Percentiles rank a stretch among this genome's conserved stretches.
These are phyloP conservation scores for Microdon myrmicae DNA, from an alignment of 2,888 invertebrate genomes.

Conservation along the genomic window DNA sequence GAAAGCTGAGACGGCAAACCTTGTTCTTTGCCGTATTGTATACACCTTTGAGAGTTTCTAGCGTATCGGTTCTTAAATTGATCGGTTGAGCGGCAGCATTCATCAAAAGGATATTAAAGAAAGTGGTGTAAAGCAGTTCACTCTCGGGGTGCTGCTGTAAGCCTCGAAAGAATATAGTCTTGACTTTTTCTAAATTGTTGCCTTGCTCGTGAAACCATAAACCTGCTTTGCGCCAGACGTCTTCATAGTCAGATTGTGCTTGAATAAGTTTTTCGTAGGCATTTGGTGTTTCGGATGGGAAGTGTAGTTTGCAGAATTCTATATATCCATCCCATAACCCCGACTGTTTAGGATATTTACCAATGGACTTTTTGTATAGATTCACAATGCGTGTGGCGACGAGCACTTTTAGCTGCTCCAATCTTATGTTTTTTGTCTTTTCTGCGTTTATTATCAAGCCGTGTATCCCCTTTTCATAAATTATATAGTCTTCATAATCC, in stretches of 20 bases:
- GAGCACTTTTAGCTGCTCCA: slow-evolving; percentile 73
- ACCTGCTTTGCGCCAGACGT: slow-evolving; percentile 83
- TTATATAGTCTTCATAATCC: slow-evolving; percentile 62
- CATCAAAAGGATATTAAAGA: slow-evolving; percentile 69
- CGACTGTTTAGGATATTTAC: slow-evolving; percentile 77
- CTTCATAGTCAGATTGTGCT: slow-evolving; percentile 78
- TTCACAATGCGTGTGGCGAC: slow-evolving; percentile 78
- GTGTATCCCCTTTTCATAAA: slow-evolving; percentile 61
- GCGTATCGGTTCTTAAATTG: slow-evolving; percentile 59
- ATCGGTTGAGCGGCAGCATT: slow-evolving; percentile 57
- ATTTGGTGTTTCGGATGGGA: slow-evolving; percentile 69
- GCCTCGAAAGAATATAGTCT: slow-evolving; percentile 78
- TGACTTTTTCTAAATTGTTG: slow-evolving; percentile 74
- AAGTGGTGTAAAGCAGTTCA: slow-evolving; percentile 76
- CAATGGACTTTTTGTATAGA: slow-evolving; percentile 77
- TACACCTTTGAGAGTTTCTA: slow-evolving; percentile 71
- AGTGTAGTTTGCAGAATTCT: slow-evolving; percentile 78
- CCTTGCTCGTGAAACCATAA: slow-evolving; percentile 60
- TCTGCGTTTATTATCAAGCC: slow-evolving; percentile 64
- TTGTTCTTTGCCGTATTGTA: slow-evolving; percentile 73
- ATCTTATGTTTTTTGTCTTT: slow-evolving; percentile 72
- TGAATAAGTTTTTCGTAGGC: slow-evolving; percentile 73
- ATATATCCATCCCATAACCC: slow-evolving; percentile 82
- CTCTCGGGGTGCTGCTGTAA: slow-evolving; percentile 79
- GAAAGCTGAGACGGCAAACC: slow-evolving; percentile 70